These are phyloP conservation scores for Polypterus senegalus DNA, from an alignment of 2,113 vertebrate genomes.

Conservation along the genomic window DNA sequence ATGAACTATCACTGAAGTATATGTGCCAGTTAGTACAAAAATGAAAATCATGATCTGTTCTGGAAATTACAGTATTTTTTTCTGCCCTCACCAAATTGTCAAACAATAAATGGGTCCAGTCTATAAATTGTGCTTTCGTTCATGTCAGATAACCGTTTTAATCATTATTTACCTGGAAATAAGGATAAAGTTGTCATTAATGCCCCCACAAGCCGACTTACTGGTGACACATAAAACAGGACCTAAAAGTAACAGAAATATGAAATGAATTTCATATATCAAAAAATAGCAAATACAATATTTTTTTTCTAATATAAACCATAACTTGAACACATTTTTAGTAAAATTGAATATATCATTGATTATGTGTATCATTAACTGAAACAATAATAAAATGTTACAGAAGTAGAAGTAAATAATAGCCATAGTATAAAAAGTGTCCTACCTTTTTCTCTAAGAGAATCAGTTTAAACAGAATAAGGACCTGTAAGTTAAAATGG, in stretches of 20 bases:
- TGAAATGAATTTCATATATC: neutral
- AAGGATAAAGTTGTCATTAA: constrained; percentile 90
- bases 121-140: too few species aligned
- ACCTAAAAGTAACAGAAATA: constrained; percentile 45
- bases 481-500: constrained; percentile 51
- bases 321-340: neutral
- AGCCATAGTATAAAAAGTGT: too few species aligned
- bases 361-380: too few species aligned
- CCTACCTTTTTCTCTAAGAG: constrained; percentile 93
- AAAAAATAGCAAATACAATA: neutral
- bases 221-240: constrained; percentile 88
- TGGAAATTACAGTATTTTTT: too few species aligned
- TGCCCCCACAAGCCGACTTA: constrained; percentile 78
- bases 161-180: constrained; percentile 74
- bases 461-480: constrained; percentile 92
- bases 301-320: neutral
- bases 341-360: neutral
- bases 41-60: too few species aligned
- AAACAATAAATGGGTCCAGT: too few species aligned
- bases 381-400: too few species aligned
- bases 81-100: too few species aligned
- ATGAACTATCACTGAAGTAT: too few species aligned
- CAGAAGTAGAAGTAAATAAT: too few species aligned
- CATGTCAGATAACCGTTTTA: too few species aligned
- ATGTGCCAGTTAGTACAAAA: too few species aligned